Evolutionary conservation across 1,140 invertebrate species (phyloP).

Genomic region (Holcopasites calliopsidis): DNA sequence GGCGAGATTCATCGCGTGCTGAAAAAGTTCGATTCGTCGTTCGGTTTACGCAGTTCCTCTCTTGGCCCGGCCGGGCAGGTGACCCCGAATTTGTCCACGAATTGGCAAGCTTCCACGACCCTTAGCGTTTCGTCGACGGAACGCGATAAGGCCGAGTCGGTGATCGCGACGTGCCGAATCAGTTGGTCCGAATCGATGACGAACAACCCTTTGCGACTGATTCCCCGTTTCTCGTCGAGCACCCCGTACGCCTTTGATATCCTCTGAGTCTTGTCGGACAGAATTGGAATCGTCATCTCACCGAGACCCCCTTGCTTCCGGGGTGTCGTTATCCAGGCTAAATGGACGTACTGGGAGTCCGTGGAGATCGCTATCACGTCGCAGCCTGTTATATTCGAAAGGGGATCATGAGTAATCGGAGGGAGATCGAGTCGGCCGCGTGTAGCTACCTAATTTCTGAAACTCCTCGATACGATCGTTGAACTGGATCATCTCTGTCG

Average conservation of each 20-base stretch:
- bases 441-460: constrained; percentile 83
- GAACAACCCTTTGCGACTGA: constrained; percentile 95
- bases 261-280: constrained; percentile 93
- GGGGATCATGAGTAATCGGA: not conserved
- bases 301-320: constrained; percentile 96
- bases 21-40: constrained; percentile 28
- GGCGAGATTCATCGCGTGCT: not conserved
- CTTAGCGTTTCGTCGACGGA: constrained; percentile 94
- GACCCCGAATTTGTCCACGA: constrained; percentile 93
- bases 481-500: constrained; percentile 95
- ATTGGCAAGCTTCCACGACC: constrained; percentile 95
- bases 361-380: constrained; percentile 91
- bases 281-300: constrained; percentile 94
- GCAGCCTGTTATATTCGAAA: constrained; percentile 75
- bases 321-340: constrained; percentile 95
- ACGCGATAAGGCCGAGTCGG: constrained; percentile 91
- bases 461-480: constrained; percentile 91
- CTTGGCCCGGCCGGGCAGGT: constrained; percentile 97
- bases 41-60: constrained; percentile 82
- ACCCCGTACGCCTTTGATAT: constrained; percentile 94
- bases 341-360: constrained; percentile 92
- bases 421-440: too few relatives aligned
- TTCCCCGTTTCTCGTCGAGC: constrained; percentile 92
- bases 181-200: constrained; percentile 95
- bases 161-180: constrained; percentile 96